phyloP scores from a whole-genome alignment of 2,888 invertebrate genomes.

The Anarsia innoxiella region DNA sequence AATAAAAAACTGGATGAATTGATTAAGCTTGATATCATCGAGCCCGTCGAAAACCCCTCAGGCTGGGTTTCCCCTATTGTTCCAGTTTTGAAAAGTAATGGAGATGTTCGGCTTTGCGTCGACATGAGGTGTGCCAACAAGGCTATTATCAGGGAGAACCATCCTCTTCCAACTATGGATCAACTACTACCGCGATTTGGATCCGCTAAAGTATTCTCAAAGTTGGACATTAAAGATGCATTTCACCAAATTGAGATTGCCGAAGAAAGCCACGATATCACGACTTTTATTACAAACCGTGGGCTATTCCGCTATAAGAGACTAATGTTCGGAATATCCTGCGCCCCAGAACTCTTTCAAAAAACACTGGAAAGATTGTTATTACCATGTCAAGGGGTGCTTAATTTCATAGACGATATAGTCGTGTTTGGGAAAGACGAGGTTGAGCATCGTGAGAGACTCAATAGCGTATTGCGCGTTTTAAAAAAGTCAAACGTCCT shows the following conservation, averaged over 20 bases:
- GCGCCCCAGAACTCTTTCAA: conserved; percentile 38
- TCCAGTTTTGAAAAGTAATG: conserved; percentile 11
- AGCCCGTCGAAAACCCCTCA: conserved; percentile 8
- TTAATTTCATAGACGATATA: too few relatives aligned
- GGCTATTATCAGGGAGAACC: conserved; percentile 22
- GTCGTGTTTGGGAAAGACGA: neutral
- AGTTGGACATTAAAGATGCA: too few relatives aligned
- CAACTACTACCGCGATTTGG: conserved; percentile 15
- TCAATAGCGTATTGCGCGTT: conserved; percentile 5
- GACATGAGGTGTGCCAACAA: conserved; percentile 21
- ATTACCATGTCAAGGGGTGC: conserved; percentile 26
- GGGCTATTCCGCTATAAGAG: neutral
- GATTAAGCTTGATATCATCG: conserved; percentile 14
- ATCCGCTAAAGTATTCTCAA: conserved; percentile 17
- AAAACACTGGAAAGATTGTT: conserved; percentile 36
- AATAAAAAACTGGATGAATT: conserved; percentile 16
- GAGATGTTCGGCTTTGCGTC: conserved; percentile 16
- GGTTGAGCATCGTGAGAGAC: neutral
- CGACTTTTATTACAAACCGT: conserved; percentile 23
- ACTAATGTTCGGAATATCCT: too few relatives aligned
- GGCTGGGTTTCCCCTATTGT: too few relatives aligned
- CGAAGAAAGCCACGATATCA: conserved; percentile 28
- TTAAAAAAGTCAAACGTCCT: conserved; percentile 15
- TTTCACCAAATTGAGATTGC: conserved; percentile 15
- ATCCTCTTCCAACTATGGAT: too few relatives aligned